phyloP scores from a whole-genome alignment of 2,797 vertebrate species.

The Crocodylus rhombifer region DNA sequence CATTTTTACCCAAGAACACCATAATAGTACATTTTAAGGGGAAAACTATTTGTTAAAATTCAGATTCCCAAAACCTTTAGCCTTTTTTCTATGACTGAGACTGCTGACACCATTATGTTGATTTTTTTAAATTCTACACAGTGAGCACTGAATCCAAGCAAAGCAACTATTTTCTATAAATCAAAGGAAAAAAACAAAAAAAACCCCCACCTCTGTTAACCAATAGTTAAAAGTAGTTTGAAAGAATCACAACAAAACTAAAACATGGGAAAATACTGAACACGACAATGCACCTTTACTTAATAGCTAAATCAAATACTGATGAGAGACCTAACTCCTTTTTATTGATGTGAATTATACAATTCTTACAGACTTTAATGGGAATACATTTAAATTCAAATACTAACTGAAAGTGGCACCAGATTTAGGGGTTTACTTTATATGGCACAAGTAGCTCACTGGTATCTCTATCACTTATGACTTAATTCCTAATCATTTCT shows the following conservation, averaged over 20 bases:
- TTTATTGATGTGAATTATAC: background rate
- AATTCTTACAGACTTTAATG: background rate
- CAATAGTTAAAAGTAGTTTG: background rate
- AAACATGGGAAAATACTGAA: background rate
- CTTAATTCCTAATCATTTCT: background rate
- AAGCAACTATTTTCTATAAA: background rate
- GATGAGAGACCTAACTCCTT: background rate
- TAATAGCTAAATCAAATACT: background rate
- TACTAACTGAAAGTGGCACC: background rate
- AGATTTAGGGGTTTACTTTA: background rate
- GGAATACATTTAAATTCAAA: background rate
- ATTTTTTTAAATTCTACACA: background rate
- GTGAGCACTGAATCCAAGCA: background rate
- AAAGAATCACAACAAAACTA: background rate
- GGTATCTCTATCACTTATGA: background rate
- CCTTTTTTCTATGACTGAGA: background rate
- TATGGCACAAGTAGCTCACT: background rate
- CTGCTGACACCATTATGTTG: background rate
- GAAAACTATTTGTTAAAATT: background rate
- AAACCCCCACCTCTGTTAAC: background rate
- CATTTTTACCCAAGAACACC: background rate
- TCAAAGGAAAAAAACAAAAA: background rate
- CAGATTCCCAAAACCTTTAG: conserved; percentile 15
- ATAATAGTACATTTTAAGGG: conserved; percentile 4
- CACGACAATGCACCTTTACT: background rate